Percentiles rank a stretch among this genome's conserved stretches.
Conservation (phyloP, 2,113 vertebrate genomes). For the Siniperca knerii region DNA sequence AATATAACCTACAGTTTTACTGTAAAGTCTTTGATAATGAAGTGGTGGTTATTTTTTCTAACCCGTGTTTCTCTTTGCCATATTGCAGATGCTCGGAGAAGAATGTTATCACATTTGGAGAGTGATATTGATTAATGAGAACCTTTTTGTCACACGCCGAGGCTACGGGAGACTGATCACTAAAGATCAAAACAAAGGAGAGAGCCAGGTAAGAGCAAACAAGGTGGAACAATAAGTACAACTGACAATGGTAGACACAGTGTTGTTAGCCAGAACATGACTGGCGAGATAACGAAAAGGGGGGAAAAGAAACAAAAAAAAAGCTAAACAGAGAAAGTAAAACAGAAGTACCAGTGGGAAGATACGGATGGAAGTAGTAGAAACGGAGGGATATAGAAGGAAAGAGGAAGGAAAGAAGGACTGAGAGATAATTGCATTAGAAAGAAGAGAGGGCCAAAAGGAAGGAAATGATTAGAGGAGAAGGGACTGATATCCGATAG, state of each 20-base stretch:
- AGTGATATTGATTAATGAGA: constrained; percentile 81
- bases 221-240: constrained; percentile 68
- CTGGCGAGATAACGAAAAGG: constrained; percentile 44
- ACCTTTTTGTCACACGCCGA: constrained; percentile 73
- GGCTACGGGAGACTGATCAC: constrained; percentile 70
- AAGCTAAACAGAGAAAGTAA: constrained; percentile 13
- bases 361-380: constrained; percentile 51
- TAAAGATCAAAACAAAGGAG: constrained; percentile 76
- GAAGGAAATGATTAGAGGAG: constrained; percentile 87
- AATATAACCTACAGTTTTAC: not conserved
- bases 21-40: constrained; percentile 23
- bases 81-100: constrained; percentile 66
- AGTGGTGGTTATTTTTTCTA: constrained; percentile 15
- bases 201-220: constrained; percentile 69
- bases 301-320: constrained; percentile 16
- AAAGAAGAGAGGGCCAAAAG: constrained; percentile 84
- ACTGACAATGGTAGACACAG: constrained; percentile 62
- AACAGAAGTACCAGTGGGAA: constrained; percentile 20
- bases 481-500: constrained; percentile 84
- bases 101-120: constrained; percentile 75
- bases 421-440: constrained; percentile 85
- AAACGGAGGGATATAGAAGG: constrained; percentile 38
- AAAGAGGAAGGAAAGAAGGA: constrained; percentile 72
- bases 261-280: constrained; percentile 60
- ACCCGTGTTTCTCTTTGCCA: constrained; percentile 45